A percentile compares a stretch with the other conserved stretches of the same genome.
phyloP scores from a whole-genome alignment of 2,888 invertebrate genomes.

The Parasteatoda lunata region DNA sequence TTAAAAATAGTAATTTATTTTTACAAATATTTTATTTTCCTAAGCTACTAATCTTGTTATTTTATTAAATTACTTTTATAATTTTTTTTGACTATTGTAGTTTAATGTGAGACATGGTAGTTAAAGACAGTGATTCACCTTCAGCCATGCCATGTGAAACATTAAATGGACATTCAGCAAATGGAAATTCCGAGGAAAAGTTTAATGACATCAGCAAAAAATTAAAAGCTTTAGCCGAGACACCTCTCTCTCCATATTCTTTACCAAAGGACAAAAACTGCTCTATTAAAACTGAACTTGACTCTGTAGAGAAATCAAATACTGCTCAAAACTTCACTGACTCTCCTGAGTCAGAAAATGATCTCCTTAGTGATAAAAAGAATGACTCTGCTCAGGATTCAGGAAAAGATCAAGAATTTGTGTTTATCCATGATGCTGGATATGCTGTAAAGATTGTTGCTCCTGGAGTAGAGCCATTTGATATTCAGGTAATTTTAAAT shows the following conservation, averaged over 20 bases:
- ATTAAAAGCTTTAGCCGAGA: slow-evolving; percentile 15
- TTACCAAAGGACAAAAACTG: slow-evolving; percentile 17
- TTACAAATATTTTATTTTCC: background rate
- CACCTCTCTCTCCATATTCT: slow-evolving; percentile 19
- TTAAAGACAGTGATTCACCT: slow-evolving; percentile 48
- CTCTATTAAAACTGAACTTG: slow-evolving; percentile 28
- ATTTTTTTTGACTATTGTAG: background rate
- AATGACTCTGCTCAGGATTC: slow-evolving; percentile 35
- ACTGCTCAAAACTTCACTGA: background rate
- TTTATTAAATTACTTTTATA: background rate
- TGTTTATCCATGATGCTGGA: slow-evolving; percentile 91
- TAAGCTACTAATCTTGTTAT: background rate
- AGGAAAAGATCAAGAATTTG: slow-evolving; percentile 78
- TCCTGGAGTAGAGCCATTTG: slow-evolving; percentile 92
- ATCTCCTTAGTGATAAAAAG: slow-evolving; percentile 34
- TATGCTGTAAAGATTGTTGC: slow-evolving; percentile 95
- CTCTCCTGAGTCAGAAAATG: slow-evolving; percentile 15
- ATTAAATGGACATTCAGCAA: slow-evolving; percentile 42
- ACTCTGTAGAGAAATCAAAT: slow-evolving; percentile 55
- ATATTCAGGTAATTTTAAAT: slow-evolving; percentile 85
- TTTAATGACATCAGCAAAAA: slow-evolving; percentile 29
- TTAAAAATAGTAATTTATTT: background rate
- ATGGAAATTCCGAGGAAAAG: slow-evolving; percentile 16
- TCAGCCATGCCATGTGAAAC: slow-evolving; percentile 35
- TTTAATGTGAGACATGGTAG: slow-evolving; percentile 11